Percentiles rank a stretch among this genome's conserved stretches.
Conservation (phyloP, 1,140 invertebrate genomes). For the Cherax quadricarinatus region DNA sequence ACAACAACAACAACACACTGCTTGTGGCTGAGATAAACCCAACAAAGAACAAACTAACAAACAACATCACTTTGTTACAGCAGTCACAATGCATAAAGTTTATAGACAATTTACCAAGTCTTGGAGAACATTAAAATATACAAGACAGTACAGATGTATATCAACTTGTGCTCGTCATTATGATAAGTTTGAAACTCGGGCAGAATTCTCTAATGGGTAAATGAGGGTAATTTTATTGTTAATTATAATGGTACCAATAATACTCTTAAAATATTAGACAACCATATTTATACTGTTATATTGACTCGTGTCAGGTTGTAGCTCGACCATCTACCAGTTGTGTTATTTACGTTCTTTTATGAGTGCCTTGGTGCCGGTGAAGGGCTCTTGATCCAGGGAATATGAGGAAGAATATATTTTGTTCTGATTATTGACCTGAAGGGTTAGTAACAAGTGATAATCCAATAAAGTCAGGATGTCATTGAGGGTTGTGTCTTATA, state of each 20-base stretch:
- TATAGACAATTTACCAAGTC: background rate
- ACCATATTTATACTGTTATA: background rate
- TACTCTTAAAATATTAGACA: background rate
- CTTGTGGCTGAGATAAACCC: too few relatives aligned
- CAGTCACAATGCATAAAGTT: background rate
- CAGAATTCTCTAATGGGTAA: conserved; percentile 38
- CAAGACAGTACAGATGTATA: background rate
- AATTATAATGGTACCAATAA: background rate
- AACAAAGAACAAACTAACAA: too few relatives aligned
- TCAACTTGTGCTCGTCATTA: background rate
- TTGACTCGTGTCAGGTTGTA: background rate
- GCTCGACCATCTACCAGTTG: background rate
- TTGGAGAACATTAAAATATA: background rate
- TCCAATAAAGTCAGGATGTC: too few relatives aligned
- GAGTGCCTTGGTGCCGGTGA: too few relatives aligned
- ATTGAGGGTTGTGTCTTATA: too few relatives aligned
- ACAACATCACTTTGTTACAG: too few relatives aligned
- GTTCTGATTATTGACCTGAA: too few relatives aligned
- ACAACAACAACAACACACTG: too few relatives aligned
- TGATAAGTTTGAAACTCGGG: conserved; percentile 26
- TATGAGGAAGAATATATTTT: too few relatives aligned
- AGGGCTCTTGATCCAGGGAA: too few relatives aligned
- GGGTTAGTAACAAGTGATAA: too few relatives aligned
- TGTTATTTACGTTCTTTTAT: background rate
- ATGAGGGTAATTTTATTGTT: background rate